These are phyloP conservation scores for Teleogryllus oceanicus DNA, from an alignment of 2,888 invertebrate genomes.

Conservation along the genomic window DNA sequence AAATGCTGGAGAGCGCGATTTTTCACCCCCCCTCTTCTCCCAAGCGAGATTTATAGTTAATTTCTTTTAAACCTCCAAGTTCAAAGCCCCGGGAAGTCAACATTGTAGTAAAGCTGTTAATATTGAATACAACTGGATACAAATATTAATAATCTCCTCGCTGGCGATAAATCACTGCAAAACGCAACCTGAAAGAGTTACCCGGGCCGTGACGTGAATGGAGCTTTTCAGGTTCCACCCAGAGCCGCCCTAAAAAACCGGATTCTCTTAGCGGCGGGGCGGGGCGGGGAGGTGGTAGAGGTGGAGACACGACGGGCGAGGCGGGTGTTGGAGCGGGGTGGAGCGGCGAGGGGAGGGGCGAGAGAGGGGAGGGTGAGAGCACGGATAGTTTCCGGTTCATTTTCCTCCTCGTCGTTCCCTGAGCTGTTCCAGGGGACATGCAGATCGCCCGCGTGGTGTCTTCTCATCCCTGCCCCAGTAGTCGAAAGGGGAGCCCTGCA, in stretches of 20 bases:
- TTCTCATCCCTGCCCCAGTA: too few species aligned
- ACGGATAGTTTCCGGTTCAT: neutral
- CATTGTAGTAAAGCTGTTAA: slow-evolving; percentile 6
- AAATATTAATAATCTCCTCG: slow-evolving; percentile 9
- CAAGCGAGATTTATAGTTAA: neutral
- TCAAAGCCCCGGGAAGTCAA: neutral
- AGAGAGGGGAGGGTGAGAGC: neutral
- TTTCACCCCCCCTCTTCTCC: neutral
- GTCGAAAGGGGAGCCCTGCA: too few species aligned
- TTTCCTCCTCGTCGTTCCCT: neutral
- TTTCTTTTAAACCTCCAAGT: slow-evolving; percentile 18
- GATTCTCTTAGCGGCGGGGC: neutral
- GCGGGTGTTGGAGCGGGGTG: neutral
- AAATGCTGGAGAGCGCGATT: neutral
- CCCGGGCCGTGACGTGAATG: neutral
- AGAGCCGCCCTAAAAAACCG: slow-evolving; percentile 18
- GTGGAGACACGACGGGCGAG: neutral
- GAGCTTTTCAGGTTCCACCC: slow-evolving; percentile 6
- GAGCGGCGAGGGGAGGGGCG: neutral
- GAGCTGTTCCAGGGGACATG: neutral
- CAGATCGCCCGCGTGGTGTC: neutral
- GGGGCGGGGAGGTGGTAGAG: neutral
- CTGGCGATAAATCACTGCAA: slow-evolving; percentile 6
- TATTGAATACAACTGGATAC: slow-evolving; percentile 18
- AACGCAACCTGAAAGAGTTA: neutral